Evolutionary conservation across 2,797 vertebrate genomes (phyloP).

Genomic region (Phoeniculus purpureus): DNA sequence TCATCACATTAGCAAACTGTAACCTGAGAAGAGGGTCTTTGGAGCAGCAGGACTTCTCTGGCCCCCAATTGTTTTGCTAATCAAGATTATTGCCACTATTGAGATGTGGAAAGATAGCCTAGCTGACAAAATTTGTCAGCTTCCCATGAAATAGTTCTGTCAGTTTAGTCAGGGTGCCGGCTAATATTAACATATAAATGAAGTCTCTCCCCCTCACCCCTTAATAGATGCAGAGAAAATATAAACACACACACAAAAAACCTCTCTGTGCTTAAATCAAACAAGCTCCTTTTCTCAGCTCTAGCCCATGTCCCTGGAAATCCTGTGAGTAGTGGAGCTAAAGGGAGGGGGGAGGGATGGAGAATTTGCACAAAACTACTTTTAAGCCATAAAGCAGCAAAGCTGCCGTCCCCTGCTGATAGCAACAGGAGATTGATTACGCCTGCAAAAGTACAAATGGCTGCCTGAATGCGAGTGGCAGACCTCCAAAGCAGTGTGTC

Average conservation of each 20-base stretch:
- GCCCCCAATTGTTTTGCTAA: slow-evolving; percentile 87
- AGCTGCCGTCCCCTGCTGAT: slow-evolving; percentile 86
- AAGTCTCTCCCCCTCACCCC: slow-evolving; percentile 77
- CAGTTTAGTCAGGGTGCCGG: slow-evolving; percentile 81
- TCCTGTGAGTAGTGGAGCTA: slow-evolving; percentile 64
- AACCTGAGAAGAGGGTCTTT: slow-evolving; percentile 79
- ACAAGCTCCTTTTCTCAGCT: slow-evolving; percentile 75
- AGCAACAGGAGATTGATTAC: slow-evolving; percentile 90
- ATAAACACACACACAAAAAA: slow-evolving; percentile 80
- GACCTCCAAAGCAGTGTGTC: slow-evolving; percentile 73
- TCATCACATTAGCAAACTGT: slow-evolving; percentile 76
- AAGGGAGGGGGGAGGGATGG: slow-evolving; percentile 49
- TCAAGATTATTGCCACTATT: slow-evolving; percentile 88
- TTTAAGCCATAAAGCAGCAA: slow-evolving; percentile 82
- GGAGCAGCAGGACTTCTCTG: slow-evolving; percentile 72
- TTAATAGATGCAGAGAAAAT: slow-evolving; percentile 83
- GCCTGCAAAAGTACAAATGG: slow-evolving; percentile 89
- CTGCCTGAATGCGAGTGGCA: slow-evolving; percentile 80
- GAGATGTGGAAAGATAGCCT: slow-evolving; percentile 83
- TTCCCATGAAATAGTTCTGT: slow-evolving; percentile 88
- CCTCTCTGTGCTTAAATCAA: slow-evolving; percentile 74
- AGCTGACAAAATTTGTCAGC: slow-evolving; percentile 86
- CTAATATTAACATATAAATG: slow-evolving; percentile 89
- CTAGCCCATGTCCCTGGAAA: slow-evolving; percentile 69
- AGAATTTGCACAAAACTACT: slow-evolving; percentile 78